phyloP scores from a whole-genome alignment of 2,797 vertebrate species.

The Coranthus polyacanthus region DNA sequence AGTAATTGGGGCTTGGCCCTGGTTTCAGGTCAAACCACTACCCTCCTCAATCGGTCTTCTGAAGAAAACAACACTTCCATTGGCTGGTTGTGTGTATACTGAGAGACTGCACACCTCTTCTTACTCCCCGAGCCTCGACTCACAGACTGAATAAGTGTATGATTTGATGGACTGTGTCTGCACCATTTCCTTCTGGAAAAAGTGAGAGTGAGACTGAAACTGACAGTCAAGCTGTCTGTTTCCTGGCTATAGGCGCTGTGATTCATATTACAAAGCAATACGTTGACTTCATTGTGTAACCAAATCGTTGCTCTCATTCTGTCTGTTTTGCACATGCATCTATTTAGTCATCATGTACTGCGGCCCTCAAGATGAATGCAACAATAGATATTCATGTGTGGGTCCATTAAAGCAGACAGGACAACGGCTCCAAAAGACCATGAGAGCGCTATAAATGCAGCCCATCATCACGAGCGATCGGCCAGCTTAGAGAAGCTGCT shows the following conservation, averaged over 20 bases:
- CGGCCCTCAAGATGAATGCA: conserved; percentile 44
- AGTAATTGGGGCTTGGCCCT: conserved; percentile 74
- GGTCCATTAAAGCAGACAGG: conserved; percentile 21
- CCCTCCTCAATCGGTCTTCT: conserved; percentile 60
- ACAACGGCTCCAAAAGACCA: conserved; percentile 25
- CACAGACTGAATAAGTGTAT: conserved; percentile 63
- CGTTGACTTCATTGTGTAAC: conserved; percentile 65
- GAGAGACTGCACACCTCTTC: conserved; percentile 66
- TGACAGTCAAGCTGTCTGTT: conserved; percentile 74
- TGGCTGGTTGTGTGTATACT: conserved; percentile 52
- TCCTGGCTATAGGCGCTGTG: conserved; percentile 63
- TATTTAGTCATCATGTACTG: conserved; percentile 55
- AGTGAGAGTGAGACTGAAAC: conserved; percentile 66
- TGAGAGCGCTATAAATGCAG: conserved; percentile 41
- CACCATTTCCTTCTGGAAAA: conserved; percentile 78
- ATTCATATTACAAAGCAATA: conserved; percentile 74
- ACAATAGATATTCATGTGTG: conserved; percentile 42
- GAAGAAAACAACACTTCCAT: conserved; percentile 66
- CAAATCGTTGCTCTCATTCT: conserved; percentile 68
- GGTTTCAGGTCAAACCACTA: conserved; percentile 72
- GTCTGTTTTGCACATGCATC: conserved; percentile 61
- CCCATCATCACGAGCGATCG: conserved; percentile 34
- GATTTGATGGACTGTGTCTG: conserved; percentile 72
- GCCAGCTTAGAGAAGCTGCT: conserved; percentile 54
- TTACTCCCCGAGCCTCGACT: conserved; percentile 30